Percentiles rank a stretch among this genome's conserved stretches.
These are phyloP conservation scores for Sturnira hondurensis DNA, from an alignment of 2,113 vertebrate genomes.

Conservation along the genomic window DNA sequence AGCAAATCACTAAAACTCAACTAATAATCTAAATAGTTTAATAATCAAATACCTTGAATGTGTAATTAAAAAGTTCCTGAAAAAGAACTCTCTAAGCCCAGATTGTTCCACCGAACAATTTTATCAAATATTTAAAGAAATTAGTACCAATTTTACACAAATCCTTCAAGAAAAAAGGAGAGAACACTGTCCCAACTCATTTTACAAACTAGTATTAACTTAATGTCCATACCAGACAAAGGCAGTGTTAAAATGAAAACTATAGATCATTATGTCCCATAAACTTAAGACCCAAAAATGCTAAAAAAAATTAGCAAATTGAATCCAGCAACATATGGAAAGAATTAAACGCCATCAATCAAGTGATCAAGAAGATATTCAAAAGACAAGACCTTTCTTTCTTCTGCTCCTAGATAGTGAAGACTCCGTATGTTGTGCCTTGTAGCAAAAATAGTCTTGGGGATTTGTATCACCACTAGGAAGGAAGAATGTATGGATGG, in stretches of 20 bases:
- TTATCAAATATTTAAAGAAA: neutral
- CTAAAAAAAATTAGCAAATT: neutral
- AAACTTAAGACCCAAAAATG: neutral
- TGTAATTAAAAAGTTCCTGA: neutral
- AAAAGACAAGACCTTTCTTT: conserved; percentile 42
- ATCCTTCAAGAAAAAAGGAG: conserved; percentile 15
- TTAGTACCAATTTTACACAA: neutral
- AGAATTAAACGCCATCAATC: neutral
- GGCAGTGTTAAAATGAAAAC: neutral
- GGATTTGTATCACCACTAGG: conserved; percentile 1
- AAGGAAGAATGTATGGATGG: conserved; percentile 1
- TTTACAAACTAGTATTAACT: neutral
- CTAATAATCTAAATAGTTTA: neutral
- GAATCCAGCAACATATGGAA: neutral
- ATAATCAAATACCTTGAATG: neutral
- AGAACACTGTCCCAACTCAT: neutral
- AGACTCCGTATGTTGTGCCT: conserved; percentile 43
- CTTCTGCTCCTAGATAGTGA: conserved; percentile 24
- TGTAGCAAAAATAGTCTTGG: conserved; percentile 54
- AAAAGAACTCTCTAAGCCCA: neutral
- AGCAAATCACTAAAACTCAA: neutral
- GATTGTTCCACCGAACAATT: neutral
- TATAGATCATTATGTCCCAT: neutral
- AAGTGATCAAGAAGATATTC: neutral
- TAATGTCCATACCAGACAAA: neutral